Percentiles rank a stretch among this genome's conserved stretches.
These are phyloP conservation scores for Nipponia nippon DNA, from an alignment of 2,113 vertebrate genomes.

Conservation along the genomic window DNA sequence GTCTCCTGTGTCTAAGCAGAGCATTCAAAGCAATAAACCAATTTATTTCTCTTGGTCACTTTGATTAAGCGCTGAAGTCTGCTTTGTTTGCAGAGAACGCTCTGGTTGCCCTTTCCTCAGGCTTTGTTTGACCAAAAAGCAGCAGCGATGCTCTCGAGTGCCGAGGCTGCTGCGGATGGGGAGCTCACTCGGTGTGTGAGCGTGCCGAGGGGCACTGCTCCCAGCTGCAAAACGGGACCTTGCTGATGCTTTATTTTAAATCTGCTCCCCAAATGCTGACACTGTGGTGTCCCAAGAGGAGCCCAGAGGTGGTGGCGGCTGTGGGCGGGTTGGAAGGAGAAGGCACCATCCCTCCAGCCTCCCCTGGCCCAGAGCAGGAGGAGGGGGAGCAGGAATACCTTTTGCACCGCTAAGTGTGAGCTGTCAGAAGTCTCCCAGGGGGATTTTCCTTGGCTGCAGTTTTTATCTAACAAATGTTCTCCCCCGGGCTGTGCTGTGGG, in stretches of 20 bases:
- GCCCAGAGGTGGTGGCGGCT: neutral
- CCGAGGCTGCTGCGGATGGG: fast-evolving
- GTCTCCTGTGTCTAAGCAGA: neutral
- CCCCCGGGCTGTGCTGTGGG: neutral
- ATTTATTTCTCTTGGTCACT: neutral
- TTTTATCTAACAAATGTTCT: conserved; percentile 27
- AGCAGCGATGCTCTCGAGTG: neutral
- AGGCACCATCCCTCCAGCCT: neutral
- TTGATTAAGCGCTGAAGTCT: neutral
- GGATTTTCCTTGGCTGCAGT: conserved; percentile 37
- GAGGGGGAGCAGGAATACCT: neutral
- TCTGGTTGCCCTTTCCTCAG: neutral
- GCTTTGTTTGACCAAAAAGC: neutral
- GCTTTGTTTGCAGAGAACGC: neutral
- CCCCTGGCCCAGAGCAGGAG: neutral
- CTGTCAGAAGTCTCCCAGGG: neutral
- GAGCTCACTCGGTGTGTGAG: fast-evolving
- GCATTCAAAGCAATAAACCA: neutral
- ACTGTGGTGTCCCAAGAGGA: neutral
- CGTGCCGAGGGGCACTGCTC: fast-evolving
- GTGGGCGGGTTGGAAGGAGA: neutral
- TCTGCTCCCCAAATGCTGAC: neutral
- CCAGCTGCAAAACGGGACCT: neutral
- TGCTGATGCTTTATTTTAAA: neutral
- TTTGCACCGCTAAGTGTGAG: neutral